Base-by-base conservation (phyloP, 1,140 invertebrate species). In the Zaprionus tsacasi region DNA sequence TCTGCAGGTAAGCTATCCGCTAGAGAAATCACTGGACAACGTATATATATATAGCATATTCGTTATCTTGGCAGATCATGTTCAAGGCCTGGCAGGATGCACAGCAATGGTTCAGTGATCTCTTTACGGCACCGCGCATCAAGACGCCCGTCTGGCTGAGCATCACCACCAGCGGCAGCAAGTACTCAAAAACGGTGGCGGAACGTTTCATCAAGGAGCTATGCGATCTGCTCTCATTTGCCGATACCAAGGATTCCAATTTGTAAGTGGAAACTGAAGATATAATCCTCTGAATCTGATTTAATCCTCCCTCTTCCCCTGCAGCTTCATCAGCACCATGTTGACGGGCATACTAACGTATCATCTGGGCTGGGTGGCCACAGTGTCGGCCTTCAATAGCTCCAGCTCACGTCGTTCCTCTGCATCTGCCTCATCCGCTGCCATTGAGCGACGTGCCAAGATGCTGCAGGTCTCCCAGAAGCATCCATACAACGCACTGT, bases 331-430 rank as follows among this genome's bases (percentile, higher is more conserved):
- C 63, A 98, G 97, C 91, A 98, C 96, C 13, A 93, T 98, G 59
- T 91, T 98, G 25, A 98, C 97, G 6, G 96, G 97, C 65, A 96
- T 98, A 27, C 93, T 98, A 52, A 98, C 97, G 0, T 95, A 98
- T 93, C 98, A 98, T 93, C 94, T 98, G 17, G 97, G 97, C 2
- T 98, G 97, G 98, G 97, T 98, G 56, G 95, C 96, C 25, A 97
- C 96, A 0, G 95, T 97, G 12, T 88, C 92, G 1, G 83, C 92
- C 12, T 91, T 91, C 7, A 92, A 88, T 25, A 82, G 82, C n/a
- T 78, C 81, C 11, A 70, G 72, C 1, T 81, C 81, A 0, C 56
- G 71, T 4, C 76, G 76, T 12, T 63, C 66, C 5, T 71, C 75
- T 15, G 72, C 78, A 0, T 87, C 82, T 0, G 78, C 86, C 13